Evolutionary conservation across 2,888 invertebrate genomes (phyloP).

Genomic region (Chorisops tibialis): DNA sequence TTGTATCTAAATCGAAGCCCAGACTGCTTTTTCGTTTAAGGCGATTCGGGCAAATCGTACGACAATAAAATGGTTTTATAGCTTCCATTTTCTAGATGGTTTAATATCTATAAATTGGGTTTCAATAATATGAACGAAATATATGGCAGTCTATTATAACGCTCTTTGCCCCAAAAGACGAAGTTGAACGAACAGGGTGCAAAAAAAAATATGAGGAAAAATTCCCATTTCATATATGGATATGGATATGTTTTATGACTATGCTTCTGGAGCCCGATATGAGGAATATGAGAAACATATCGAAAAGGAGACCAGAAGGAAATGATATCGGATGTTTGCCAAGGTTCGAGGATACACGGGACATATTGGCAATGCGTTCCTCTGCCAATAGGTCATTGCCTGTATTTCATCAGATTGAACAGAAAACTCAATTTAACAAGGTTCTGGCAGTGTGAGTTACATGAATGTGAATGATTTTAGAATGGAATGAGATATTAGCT

Average conservation of each 20-base stretch:
- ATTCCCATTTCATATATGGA: too few relatives aligned
- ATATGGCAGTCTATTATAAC: conserved; percentile 33
- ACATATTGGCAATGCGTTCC: conserved; percentile 1
- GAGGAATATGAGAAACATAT: conserved; percentile 7
- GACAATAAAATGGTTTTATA: conserved; percentile 34
- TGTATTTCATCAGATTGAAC: conserved; percentile 1
- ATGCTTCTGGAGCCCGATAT: conserved; percentile 6
- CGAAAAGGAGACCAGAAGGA: background rate
- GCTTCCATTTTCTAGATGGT: conserved; percentile 34
- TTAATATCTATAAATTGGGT: conserved; percentile 35
- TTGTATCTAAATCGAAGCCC: background rate
- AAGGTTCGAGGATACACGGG: background rate
- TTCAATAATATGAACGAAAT: conserved; percentile 32
- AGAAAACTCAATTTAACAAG: conserved; percentile 5
- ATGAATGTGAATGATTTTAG: conserved; percentile 2
- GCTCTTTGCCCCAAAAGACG: conserved; percentile 11
- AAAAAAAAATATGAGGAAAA: background rate
- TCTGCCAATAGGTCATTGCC: conserved; percentile 12
- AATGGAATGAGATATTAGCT: too few relatives aligned
- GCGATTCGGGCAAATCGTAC: conserved; percentile 30
- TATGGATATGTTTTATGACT: conserved; percentile 1
- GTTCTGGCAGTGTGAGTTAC: background rate
- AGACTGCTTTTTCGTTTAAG: conserved; percentile 1
- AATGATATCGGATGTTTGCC: conserved; percentile 8
- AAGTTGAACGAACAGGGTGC: too few relatives aligned